phyloP scores from a whole-genome alignment of 1,140 invertebrate genomes.

The Homalodisca vitripennis region DNA sequence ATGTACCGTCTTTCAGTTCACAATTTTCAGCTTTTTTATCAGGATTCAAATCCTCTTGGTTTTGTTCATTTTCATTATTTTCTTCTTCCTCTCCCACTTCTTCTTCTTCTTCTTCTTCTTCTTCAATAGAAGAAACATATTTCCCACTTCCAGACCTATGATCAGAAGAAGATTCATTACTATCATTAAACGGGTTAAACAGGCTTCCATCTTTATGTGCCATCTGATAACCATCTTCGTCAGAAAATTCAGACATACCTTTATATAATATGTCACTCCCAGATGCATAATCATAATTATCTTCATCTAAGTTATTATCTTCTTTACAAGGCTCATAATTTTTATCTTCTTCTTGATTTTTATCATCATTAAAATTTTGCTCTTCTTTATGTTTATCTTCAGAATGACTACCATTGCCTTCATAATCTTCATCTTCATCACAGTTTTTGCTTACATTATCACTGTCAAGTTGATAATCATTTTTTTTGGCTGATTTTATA shows the following conservation, averaged over 20 bases:
- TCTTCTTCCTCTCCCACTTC: background rate
- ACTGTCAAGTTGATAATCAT: no score
- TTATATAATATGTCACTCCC: background rate
- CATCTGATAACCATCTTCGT: background rate
- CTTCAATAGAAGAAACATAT: background rate
- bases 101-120: conserved; percentile 7
- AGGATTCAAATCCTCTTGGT: background rate
- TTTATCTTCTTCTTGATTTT: conserved; percentile 4
- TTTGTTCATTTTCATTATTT: background rate
- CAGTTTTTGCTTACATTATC: no score
- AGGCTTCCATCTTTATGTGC: background rate
- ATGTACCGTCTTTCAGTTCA: background rate
- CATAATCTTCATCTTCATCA: no score
- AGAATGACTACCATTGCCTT: no score
- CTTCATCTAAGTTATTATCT: conserved; percentile 12
- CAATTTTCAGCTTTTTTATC: background rate
- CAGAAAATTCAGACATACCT: background rate
- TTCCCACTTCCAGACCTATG: background rate
- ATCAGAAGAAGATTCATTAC: background rate
- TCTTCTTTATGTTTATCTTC: no score
- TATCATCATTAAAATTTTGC: background rate
- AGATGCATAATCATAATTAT: background rate
- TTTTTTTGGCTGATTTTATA: no score
- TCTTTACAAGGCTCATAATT: background rate
- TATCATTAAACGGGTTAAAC: background rate